phyloP scores from a whole-genome alignment of 2,113 vertebrate species.

The Anarrhichthys ocellatus region DNA sequence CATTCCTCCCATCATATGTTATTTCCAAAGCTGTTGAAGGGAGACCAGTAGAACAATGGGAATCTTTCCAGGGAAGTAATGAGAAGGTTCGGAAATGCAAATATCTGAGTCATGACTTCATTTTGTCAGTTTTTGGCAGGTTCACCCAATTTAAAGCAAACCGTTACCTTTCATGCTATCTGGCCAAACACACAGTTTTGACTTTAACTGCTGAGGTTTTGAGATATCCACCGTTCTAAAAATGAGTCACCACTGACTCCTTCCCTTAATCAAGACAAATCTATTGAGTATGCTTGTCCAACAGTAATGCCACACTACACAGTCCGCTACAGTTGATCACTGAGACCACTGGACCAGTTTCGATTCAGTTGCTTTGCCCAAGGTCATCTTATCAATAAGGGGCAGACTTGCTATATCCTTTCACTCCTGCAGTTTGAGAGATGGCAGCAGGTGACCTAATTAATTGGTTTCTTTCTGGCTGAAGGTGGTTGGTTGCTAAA shows the following conservation, averaged over 20 bases:
- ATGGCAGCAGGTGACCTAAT: not conserved
- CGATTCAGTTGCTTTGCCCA: not conserved
- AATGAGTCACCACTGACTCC: not conserved
- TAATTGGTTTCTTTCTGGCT: constrained; percentile 12
- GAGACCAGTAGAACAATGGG: constrained; percentile 60
- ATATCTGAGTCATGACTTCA: constrained; percentile 37
- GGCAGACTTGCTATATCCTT: not conserved
- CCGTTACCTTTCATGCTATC: not conserved
- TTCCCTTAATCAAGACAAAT: constrained; percentile 3
- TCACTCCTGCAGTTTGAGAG: not conserved
- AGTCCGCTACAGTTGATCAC: not conserved
- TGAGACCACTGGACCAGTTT: not conserved
- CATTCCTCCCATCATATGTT: constrained; percentile 52
- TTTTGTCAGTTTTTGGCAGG: not conserved
- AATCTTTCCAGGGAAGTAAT: constrained; percentile 43
- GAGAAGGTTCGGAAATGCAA: constrained; percentile 29
- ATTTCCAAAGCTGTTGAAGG: constrained; percentile 38
- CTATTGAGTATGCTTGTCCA: not conserved
- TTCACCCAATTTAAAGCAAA: not conserved
- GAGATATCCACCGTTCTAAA: not conserved
- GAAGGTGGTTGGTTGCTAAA: not conserved
- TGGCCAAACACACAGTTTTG: not conserved
- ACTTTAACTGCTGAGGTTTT: not conserved
- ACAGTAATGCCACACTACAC: not conserved
- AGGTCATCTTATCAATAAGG: constrained; percentile 6